Evolutionary conservation across 2,113 vertebrate genomes (phyloP).

Genomic region (Natator depressus): DNA sequence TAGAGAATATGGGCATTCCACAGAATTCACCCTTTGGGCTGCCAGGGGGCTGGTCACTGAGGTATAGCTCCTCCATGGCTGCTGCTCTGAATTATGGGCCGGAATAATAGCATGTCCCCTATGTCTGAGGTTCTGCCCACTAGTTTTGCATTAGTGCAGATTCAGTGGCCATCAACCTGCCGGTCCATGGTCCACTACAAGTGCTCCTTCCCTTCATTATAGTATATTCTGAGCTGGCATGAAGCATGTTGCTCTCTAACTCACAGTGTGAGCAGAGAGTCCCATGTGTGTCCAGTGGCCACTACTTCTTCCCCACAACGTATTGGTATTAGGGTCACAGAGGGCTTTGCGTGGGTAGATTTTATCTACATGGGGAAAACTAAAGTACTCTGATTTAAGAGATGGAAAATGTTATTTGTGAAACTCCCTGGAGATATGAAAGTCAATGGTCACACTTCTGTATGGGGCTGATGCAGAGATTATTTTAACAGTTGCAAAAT

Average conservation of each 20-base stretch:
- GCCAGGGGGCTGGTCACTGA: not conserved
- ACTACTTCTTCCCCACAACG: not conserved
- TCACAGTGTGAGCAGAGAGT: rapidly evolving
- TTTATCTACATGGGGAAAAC: not conserved
- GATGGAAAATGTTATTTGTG: not conserved
- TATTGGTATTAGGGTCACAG: not conserved
- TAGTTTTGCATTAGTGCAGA: not conserved
- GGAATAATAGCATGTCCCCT: not conserved
- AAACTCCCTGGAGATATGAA: not conserved
- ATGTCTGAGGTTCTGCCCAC: not conserved
- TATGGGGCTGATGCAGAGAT: not conserved
- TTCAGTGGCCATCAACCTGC: not conserved
- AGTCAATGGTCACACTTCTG: not conserved
- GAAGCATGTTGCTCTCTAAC: not conserved
- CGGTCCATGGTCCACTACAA: rapidly evolving
- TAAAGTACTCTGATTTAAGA: not conserved
- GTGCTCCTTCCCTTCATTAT: not conserved
- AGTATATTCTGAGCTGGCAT: not conserved
- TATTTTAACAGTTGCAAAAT: constrained; percentile 7
- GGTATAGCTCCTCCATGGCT: not conserved
- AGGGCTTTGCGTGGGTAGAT: not conserved
- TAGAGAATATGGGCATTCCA: not conserved
- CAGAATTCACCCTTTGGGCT: not conserved
- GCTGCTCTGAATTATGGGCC: not conserved
- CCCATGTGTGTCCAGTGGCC: not conserved